Base-by-base conservation (phyloP, 2,888 invertebrate genomes). In the Ephialtes manifestator region DNA sequence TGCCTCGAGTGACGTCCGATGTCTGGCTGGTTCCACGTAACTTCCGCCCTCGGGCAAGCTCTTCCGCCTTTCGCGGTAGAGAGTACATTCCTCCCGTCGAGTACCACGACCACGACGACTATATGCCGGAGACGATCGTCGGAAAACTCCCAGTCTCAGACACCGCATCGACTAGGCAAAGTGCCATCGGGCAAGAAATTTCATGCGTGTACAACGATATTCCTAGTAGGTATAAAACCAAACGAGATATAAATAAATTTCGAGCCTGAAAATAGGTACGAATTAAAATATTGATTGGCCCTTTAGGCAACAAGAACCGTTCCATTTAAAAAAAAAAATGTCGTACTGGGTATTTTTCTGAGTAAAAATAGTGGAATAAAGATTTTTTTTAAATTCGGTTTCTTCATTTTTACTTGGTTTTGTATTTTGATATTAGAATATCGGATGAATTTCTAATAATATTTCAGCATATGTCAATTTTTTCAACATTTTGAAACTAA, bases 1-100 rank as follows among this genome's bases (percentile, higher is more conserved):
- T 82, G 87, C 88, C 85, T 90, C 72, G 89, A 91, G 91, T 90
- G 89, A 92, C 89, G 88, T 90, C 88, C 89, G 87, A 89, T 90
- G 90, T 91, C 89, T 86, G 87, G 84, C 82, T 58, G 81, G 81
- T 83, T 81, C 80, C 82, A 72, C 31, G 80, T 83, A 79, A 84
- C 84, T 83, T 79, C 85, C 82, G 83, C 83, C 78, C 63, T 51
- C 71, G 83, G 85, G 78, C 81, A 51, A 76, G 81, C 81, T 84
- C 84, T 84, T 84, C 84, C 84, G 81, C 67, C 74, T 85, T 77
- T 75, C 85, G 58, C 63, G 81, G 55, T 65, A 63, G 53, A 48
- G 72, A 48, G 53, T 78, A 83, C 82, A 83, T 83, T 83, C 77
- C 46, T 53, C 39, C 63, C 79, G 63, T 74, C 71, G 67, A 75